Percentiles rank a stretch among this genome's conserved stretches.
These are phyloP conservation scores for Aplysina aerophoba DNA, from an alignment of 37 sponge, comb jelly and placozoan genomes.

Conservation along the genomic window DNA sequence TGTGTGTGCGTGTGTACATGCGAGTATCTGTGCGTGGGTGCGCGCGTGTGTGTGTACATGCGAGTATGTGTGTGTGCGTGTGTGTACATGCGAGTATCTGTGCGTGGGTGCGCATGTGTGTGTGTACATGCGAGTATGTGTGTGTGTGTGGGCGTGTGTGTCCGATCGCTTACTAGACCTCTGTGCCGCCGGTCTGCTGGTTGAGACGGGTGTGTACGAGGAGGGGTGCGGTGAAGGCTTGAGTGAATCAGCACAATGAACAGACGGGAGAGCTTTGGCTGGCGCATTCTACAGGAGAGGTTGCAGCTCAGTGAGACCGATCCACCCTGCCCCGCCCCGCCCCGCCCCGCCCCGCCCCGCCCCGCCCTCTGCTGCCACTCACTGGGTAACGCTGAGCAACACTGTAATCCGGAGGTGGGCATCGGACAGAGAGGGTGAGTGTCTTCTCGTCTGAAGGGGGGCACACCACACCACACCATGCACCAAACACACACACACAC, in stretches of 20 bases:
- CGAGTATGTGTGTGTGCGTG: constrained; percentile 20
- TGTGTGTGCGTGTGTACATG: constrained; percentile 16
- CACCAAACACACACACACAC: too few species aligned
- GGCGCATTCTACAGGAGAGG: too few species aligned
- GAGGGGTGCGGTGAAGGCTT: too few species aligned
- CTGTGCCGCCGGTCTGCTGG: too few species aligned
- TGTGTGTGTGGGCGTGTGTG: too few species aligned
- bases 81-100: neutral
- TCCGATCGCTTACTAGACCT: too few species aligned
- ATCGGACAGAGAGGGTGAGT: neutral
- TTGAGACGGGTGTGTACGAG: too few species aligned
- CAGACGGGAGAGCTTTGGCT: too few species aligned
- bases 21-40: neutral
- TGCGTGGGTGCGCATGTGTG: neutral
- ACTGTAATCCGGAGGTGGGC: neutral
- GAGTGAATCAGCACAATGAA: too few species aligned
- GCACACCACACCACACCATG: neutral
- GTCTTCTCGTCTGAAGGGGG: neutral
- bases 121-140: constrained; percentile 2
- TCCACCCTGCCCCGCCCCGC: too few species aligned
- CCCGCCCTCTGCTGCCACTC: neutral
- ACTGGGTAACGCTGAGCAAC: constrained; percentile 5
- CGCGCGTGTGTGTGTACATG: neutral
- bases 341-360: too few species aligned
- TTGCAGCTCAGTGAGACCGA: too few species aligned